phyloP scores from a whole-genome alignment of 2,113 vertebrate species.

The Ceyx melanurus region DNA sequence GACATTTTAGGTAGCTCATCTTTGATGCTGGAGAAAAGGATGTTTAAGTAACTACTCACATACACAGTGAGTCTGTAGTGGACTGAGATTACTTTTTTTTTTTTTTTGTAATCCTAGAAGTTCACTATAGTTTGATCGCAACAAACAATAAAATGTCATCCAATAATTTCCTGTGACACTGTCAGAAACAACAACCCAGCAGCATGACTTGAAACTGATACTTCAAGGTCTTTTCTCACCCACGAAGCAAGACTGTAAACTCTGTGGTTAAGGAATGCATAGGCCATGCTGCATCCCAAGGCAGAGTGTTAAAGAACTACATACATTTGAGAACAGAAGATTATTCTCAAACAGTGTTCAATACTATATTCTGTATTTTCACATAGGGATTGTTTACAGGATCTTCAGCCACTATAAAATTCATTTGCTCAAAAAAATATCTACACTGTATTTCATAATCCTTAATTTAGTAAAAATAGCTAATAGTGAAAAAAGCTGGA shows the following conservation, averaged over 20 bases:
- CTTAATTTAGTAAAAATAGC: not conserved
- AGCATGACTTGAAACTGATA: not conserved
- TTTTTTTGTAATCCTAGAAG: not conserved
- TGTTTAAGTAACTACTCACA: conserved; percentile 8
- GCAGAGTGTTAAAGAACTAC: not conserved
- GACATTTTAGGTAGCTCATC: conserved; percentile 42
- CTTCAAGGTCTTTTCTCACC: not conserved
- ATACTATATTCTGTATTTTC: not conserved
- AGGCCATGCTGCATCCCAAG: not conserved
- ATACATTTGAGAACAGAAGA: not conserved
- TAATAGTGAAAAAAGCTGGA: not conserved
- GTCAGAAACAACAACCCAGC: not conserved
- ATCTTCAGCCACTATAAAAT: not conserved
- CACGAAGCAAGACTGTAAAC: not conserved
- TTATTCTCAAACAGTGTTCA: not conserved
- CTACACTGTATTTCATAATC: not conserved
- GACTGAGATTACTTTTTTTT: not conserved
- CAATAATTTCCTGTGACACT: not conserved
- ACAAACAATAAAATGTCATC: not conserved
- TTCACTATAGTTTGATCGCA: not conserved
- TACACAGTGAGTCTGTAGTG: not conserved
- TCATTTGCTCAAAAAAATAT: not conserved
- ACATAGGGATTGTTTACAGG: not conserved
- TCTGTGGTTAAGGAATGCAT: not conserved
- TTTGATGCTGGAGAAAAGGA: not conserved